Evolutionary conservation across 2,888 invertebrate genomes (phyloP).

Genomic region (Hedychridium roseum): DNA sequence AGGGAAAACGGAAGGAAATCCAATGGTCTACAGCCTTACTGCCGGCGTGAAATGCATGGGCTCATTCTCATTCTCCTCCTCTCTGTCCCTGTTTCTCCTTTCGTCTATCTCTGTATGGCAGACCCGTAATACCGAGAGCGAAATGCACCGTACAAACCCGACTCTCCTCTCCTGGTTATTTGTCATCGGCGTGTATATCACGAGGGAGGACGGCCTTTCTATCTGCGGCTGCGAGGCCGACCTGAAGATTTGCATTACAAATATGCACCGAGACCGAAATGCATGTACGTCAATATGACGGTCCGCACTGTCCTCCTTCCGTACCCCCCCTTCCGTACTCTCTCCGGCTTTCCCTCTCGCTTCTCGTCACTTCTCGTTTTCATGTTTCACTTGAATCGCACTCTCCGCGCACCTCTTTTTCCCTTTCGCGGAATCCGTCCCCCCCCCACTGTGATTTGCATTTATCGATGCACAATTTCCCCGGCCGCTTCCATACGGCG

Average conservation of each 20-base stretch:
- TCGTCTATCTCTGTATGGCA: no score
- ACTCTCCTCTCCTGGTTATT: constrained; percentile 41
- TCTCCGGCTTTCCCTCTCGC: neutral
- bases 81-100: no score
- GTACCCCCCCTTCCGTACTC: neutral
- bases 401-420: constrained; percentile 10
- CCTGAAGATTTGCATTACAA: constrained; percentile 58
- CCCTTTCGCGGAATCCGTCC: no score
- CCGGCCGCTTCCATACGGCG: no score
- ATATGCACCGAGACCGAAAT: constrained; percentile 46
- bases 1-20: constrained; percentile 52
- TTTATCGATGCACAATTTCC: no score
- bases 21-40: constrained; percentile 36
- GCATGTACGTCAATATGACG: constrained; percentile 50
- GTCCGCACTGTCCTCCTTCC: constrained; percentile 20
- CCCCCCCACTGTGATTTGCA: no score
- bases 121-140: constrained; percentile 45
- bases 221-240: constrained; percentile 38
- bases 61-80: no score
- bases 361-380: no score
- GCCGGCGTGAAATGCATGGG: no score
- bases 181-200: constrained; percentile 49
- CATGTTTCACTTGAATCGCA: no score
- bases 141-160: constrained; percentile 28
- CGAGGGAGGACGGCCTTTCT: constrained; percentile 36